Evolutionary conservation across 2,888 invertebrate species (phyloP).

Genomic region (Eupithecia dodoneata): DNA sequence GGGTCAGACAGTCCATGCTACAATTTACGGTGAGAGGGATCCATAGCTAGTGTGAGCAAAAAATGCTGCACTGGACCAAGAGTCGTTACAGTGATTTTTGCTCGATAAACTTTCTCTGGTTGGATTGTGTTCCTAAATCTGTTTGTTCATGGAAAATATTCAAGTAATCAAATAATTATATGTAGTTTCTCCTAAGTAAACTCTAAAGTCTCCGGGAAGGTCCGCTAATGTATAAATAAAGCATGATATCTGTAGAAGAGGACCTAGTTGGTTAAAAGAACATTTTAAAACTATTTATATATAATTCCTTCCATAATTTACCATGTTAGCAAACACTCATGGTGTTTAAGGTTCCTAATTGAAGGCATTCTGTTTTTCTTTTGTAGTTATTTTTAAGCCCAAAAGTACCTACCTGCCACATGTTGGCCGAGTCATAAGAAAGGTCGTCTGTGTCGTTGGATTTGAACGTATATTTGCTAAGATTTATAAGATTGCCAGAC

Average conservation of each 20-base stretch:
- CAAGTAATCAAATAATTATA: not conserved
- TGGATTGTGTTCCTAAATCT: not conserved
- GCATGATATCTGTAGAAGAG: not conserved
- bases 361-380: too few species aligned
- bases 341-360: too few species aligned
- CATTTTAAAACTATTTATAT: too few species aligned
- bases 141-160: not conserved
- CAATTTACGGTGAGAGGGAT: slow-evolving; percentile 59
- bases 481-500: not conserved
- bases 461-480: not conserved
- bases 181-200: not conserved
- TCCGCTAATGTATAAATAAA: not conserved
- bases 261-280: too few species aligned
- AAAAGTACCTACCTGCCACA: too few species aligned
- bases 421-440: not conserved
- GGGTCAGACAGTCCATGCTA: slow-evolving; percentile 48
- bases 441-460: not conserved
- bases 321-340: too few species aligned
- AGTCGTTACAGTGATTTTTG: slow-evolving; percentile 51
- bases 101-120: slow-evolving; percentile 53
- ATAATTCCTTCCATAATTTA: too few species aligned
- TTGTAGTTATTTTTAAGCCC: too few species aligned
- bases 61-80: slow-evolving; percentile 42
- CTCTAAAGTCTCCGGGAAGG: too few species aligned
- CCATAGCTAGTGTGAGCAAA: slow-evolving; percentile 36